Base-by-base conservation (phyloP, 1,140 invertebrate genomes). In the Brachionus sp. region DNA sequence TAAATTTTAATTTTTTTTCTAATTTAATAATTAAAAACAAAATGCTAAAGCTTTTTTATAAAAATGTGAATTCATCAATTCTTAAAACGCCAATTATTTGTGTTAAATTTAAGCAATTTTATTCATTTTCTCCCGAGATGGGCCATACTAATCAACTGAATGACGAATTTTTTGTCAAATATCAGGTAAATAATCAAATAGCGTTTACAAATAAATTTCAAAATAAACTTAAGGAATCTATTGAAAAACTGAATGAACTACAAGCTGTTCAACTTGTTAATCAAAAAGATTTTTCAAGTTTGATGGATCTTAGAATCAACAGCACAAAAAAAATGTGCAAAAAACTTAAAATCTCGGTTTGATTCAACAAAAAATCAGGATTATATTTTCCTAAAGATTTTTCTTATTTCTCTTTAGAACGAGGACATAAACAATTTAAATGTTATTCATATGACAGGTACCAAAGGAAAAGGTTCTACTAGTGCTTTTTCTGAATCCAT, bases 401-500 rank as follows among this genome's bases (percentile, higher is more conserved):
- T 5, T 68, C 6, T 75, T 44, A 12, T 25, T 39, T 39, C 37
- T 44, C 1, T 12, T 64, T 68, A 83, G 57, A n/a, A 68, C 9
- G 62, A 70, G n/a, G 64, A 83, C 13, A 16, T 83, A 16, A 73
- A 83, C 13, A 46, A 33, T 13, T 25, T 83, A 37, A 83, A 75
- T 73, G 35, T 83, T 10, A 96, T 99, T 85, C 96, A 98, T 90
- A 92, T 98, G 0, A 91, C 94, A 85, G 98, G 98, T 5, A 98
- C 96, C 0, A 99, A 99, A 91, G 97, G 97, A 42, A 92, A 92
- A 87, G 92, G 92, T 19, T 97, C 95, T 13, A 98, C 96, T 0
- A 97, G 96, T 88, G 95, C 96, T 0, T 93, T 95, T 87, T 92
- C 92, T 68, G 98, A 99, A 87, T 92, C 93, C 0, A 95, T 99